Conservation (phyloP, 2,888 invertebrate species). For the Phania funesta region DNA sequence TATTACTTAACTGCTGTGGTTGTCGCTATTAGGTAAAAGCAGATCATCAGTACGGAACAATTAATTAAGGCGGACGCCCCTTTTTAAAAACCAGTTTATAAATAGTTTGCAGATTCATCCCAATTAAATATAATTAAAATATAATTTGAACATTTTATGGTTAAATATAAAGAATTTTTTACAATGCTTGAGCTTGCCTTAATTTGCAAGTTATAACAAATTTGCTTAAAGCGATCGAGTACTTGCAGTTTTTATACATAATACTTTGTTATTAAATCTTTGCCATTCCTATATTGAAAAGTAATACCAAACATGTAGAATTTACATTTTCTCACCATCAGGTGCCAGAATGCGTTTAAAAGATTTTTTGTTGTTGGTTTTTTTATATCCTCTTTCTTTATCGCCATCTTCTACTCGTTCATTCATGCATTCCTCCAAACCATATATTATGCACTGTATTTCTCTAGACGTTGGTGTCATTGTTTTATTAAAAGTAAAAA, state of each 20-base stretch:
- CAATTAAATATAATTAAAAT: too few species aligned
- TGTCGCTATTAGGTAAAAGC: too few species aligned
- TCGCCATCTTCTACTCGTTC: not conserved
- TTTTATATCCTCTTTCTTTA: not conserved
- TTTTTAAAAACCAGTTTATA: too few species aligned
- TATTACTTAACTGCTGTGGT: too few species aligned
- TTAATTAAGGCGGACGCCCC: too few species aligned
- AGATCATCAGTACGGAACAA: too few species aligned
- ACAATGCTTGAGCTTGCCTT: too few species aligned
- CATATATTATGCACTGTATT: not conserved
- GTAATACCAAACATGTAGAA: slow-evolving; percentile 4
- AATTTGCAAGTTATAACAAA: too few species aligned
- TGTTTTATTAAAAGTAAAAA: slow-evolving; percentile 9
- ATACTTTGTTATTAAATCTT: not conserved
- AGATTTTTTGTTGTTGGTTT: slow-evolving; percentile 2
- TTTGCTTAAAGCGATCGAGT: not conserved
- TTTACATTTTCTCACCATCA: slow-evolving; percentile 56
- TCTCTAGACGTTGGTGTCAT: slow-evolving; percentile 34
- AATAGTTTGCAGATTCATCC: too few species aligned
- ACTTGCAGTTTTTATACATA: not conserved
- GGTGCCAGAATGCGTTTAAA: slow-evolving; percentile 35
- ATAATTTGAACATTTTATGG: too few species aligned
- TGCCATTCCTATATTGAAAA: not conserved
- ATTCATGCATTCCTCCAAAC: slow-evolving; percentile 4
- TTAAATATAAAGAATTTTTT: too few species aligned